Conservation (phyloP, 2,888 invertebrate genomes). For the Theretra japonica region DNA sequence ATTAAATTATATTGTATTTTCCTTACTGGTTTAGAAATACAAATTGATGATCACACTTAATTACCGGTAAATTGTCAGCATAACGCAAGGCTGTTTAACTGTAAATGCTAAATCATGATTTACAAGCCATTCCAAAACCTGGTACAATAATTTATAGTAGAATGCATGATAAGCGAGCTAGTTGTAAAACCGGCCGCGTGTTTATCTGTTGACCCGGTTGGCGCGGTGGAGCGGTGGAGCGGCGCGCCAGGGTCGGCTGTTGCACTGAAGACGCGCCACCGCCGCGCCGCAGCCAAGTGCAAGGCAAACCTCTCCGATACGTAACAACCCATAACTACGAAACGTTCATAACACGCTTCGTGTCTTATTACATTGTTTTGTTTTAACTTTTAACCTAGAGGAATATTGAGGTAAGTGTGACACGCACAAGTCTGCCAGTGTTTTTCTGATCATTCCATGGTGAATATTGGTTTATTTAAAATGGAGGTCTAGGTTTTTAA, state of each 20-base stretch:
- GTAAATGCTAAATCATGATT: not conserved
- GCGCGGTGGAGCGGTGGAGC: slow-evolving; percentile 26
- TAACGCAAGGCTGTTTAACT: not conserved
- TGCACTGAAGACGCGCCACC: slow-evolving; percentile 69
- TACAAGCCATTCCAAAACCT: slow-evolving; percentile 5
- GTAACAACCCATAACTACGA: slow-evolving; percentile 65
- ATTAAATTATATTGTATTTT: too few relatives aligned
- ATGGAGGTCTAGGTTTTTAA: too few relatives aligned
- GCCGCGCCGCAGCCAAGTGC: slow-evolving; percentile 59
- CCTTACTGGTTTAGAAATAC: too few relatives aligned
- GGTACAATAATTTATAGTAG: slow-evolving; percentile 32
- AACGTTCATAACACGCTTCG: slow-evolving; percentile 23
- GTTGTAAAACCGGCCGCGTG: slow-evolving; percentile 46
- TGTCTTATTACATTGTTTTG: slow-evolving; percentile 19
- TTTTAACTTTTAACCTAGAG: slow-evolving; percentile 5
- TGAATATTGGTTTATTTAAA: not conserved
- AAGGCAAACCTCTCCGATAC: slow-evolving; percentile 66
- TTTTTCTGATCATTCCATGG: not conserved
- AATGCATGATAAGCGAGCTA: slow-evolving; percentile 38
- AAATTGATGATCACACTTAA: too few relatives aligned
- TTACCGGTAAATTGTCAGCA: too few relatives aligned
- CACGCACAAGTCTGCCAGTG: not conserved
- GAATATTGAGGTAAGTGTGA: slow-evolving; percentile 14
- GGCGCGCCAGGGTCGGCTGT: slow-evolving; percentile 60
- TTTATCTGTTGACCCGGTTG: slow-evolving; percentile 55